Evolutionary conservation across 2,888 invertebrate species (phyloP).

Genomic region (Lasioglossum calceatum): DNA sequence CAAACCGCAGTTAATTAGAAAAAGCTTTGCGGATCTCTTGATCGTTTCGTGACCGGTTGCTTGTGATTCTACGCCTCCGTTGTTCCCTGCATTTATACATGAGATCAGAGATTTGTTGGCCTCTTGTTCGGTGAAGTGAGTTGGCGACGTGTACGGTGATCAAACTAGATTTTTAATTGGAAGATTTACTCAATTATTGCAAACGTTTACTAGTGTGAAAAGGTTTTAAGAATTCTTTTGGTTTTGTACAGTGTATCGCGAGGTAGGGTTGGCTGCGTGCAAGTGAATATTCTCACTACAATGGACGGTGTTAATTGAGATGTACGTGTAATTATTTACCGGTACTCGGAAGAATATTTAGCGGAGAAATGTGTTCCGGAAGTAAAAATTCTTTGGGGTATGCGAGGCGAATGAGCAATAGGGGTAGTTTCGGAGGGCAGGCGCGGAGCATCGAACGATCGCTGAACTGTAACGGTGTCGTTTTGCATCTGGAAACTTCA

Average conservation of each 20-base stretch:
- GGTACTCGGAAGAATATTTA: not conserved
- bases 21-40: not conserved
- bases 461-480: not conserved
- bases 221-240: not conserved
- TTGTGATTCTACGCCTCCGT: not conserved
- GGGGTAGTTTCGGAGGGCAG: not conserved
- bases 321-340: not conserved
- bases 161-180: not conserved
- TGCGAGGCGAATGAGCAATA: not conserved
- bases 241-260: not conserved
- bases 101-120: not conserved
- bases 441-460: not conserved
- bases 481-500: slow-evolving; percentile 9
- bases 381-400: not conserved
- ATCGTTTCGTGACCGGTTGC: not conserved
- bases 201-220: not conserved
- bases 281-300: not conserved
- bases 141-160: too few species aligned
- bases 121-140: not conserved
- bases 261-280: not conserved
- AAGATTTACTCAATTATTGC: not conserved
- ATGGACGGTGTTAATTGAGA: not conserved
- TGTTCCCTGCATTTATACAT: not conserved
- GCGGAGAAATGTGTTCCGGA: not conserved
- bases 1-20: slow-evolving; percentile 27